These are phyloP conservation scores for Pitangus sulphuratus DNA, from an alignment of 2,797 vertebrate genomes.

Conservation along the genomic window DNA sequence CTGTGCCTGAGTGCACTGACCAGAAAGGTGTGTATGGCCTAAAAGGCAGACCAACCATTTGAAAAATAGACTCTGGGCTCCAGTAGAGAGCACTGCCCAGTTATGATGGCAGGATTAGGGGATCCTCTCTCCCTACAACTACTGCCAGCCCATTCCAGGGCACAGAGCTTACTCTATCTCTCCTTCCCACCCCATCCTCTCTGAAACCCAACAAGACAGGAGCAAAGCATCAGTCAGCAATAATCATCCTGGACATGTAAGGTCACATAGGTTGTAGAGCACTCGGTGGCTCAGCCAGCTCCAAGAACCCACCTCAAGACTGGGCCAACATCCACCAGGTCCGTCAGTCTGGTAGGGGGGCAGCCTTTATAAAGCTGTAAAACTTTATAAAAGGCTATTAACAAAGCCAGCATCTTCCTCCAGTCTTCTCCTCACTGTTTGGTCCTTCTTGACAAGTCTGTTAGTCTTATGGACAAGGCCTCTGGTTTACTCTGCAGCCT, in stretches of 20 bases:
- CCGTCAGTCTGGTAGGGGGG: neutral
- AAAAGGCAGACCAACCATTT: fast-evolving
- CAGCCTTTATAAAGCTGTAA: neutral
- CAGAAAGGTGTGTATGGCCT: neutral
- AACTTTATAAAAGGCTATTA: neutral
- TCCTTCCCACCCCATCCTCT: fast-evolving
- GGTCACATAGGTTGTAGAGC: neutral
- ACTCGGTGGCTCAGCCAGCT: neutral
- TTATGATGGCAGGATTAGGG: neutral
- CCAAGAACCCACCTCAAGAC: neutral
- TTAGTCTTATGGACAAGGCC: neutral
- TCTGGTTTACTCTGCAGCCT: neutral
- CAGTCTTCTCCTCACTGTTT: neutral
- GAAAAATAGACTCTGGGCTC: neutral
- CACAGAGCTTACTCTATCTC: neutral
- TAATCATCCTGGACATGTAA: too few relatives aligned
- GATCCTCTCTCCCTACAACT: neutral
- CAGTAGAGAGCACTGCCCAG: neutral
- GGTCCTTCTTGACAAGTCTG: neutral
- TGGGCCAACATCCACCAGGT: neutral
- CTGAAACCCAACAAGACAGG: neutral
- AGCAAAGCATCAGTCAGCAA: neutral
- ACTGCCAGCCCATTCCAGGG: neutral
- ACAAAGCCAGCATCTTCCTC: neutral
- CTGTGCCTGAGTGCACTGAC: neutral